Base-by-base conservation (phyloP, 2,113 vertebrate genomes). In the Vulpes lagopus region DNA sequence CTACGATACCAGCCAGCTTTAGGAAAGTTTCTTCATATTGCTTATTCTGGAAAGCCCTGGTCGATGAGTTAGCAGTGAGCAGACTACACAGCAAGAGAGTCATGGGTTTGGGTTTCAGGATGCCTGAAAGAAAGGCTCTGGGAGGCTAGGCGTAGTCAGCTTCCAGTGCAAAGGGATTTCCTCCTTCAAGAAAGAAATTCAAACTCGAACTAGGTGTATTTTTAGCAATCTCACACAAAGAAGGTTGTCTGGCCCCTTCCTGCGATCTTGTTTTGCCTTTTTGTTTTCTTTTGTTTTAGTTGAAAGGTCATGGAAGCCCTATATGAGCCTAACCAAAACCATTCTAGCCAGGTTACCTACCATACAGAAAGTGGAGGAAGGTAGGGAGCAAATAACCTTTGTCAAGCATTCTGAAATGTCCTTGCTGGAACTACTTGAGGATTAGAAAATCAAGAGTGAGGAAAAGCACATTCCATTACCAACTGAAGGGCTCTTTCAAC, bases 131-230 rank as follows among this genome's bases (percentile, higher is more conserved):
- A 11, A 82, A 92, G 30, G 62, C 76, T 65, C 4, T 91, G 53
- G 10, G 49, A 93, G 65, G 94, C 0, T 9, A 73, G 57, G 25
- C 17, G 73, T 93, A 51, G 86, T 53, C 71, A 49, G 65, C 8
- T 2, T n/a, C 43, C 73, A 86, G 67, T 64, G 57, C 32, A 57
- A 78, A 62, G 43, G 32, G 7, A 6, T 32, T n/a, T 83, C 69
- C 87, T 84, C 25, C 94, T 92, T 57, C n/a, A 80, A 94, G 17
- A 65, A 71, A 86, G 76, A 53, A 71, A 97, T 32, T 91, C 25
- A 69, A 20, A 89, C 32, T 91, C 73, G 10, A 81, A 87, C 35
- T 51, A 20, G 87, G 62, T 74, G 62, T 35, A 30, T 20, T 55
- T 49, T 4, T n/a, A 32, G 38, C 25, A 20, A 32, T 0, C 20